Conservation (phyloP, 2,888 invertebrate species). For the Caenorhabditis sp. region DNA sequence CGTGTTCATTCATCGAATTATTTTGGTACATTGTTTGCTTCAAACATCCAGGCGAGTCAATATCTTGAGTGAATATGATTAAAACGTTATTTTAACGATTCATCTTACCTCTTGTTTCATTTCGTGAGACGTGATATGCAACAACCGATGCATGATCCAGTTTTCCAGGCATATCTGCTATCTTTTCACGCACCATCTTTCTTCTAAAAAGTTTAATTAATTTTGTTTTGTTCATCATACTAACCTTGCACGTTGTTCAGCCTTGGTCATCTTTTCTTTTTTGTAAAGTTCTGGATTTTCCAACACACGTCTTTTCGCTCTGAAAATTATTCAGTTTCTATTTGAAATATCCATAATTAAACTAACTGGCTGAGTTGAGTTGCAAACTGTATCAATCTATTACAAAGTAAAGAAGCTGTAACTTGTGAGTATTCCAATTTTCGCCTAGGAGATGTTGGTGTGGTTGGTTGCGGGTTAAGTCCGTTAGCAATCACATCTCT, state of each 20-base stretch:
- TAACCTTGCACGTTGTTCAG: slow-evolving; percentile 45
- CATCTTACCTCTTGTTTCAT: slow-evolving; percentile 4
- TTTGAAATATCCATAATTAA: not conserved
- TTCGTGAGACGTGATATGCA: slow-evolving; percentile 79
- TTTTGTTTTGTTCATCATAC: not conserved
- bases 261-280: slow-evolving; percentile 60
- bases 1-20: not conserved
- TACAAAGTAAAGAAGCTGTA: slow-evolving; percentile 75
- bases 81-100: no score
- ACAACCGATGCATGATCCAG: slow-evolving; percentile 83
- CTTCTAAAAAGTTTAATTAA: slow-evolving; percentile 73
- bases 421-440: slow-evolving; percentile 72
- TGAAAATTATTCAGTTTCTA: slow-evolving; percentile 62
- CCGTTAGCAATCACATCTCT: slow-evolving; percentile 81
- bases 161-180: slow-evolving; percentile 84
- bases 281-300: slow-evolving; percentile 83
- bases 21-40: not conserved
- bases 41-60: not conserved
- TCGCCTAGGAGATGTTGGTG: slow-evolving; percentile 22
- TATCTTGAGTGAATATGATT: not conserved
- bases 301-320: slow-evolving; percentile 82
- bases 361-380: slow-evolving; percentile 75
- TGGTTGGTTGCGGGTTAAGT: slow-evolving; percentile 70
- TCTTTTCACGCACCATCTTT: slow-evolving; percentile 80
- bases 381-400: slow-evolving; percentile 82